A percentile compares a stretch with the other conserved stretches of the same genome.
Evolutionary conservation across 1,140 invertebrate species (phyloP).

Genomic region (Bradysia coprophila): DNA sequence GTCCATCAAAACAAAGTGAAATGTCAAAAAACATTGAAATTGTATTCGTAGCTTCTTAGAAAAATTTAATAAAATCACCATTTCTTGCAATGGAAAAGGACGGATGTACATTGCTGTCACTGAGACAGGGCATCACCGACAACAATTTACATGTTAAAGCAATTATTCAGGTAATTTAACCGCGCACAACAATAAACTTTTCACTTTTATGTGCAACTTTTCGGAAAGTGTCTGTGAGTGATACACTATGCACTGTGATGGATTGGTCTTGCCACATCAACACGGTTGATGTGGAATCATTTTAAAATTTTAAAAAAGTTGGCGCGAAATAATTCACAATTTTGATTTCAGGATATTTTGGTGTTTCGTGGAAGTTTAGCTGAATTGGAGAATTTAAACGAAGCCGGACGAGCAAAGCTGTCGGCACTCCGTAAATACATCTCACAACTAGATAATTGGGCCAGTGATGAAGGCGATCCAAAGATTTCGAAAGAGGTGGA

Average conservation of each 20-base stretch:
- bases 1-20: neutral
- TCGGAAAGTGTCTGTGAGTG: no score
- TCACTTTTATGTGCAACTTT: no score
- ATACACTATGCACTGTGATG: no score
- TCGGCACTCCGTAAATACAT: constrained; percentile 42
- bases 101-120: constrained; percentile 14
- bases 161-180: constrained; percentile 45
- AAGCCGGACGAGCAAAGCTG: constrained; percentile 46
- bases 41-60: neutral
- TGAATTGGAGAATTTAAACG: constrained; percentile 48
- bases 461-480: constrained; percentile 39
- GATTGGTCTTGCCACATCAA: no score
- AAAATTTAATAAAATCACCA: neutral
- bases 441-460: constrained; percentile 41
- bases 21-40: neutral
- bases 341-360: constrained; percentile 36
- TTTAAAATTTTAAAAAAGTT: no score
- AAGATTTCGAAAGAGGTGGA: constrained; percentile 41
- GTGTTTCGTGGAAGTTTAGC: constrained; percentile 44
- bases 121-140: constrained; percentile 42
- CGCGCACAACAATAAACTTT: neutral
- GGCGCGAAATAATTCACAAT: neutral
- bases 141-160: constrained; percentile 53
- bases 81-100: constrained; percentile 11
- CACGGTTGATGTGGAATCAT: no score